These are phyloP conservation scores for Sminthopsis crassicaudata DNA, from an alignment of 2,113 vertebrate genomes.

Conservation along the genomic window DNA sequence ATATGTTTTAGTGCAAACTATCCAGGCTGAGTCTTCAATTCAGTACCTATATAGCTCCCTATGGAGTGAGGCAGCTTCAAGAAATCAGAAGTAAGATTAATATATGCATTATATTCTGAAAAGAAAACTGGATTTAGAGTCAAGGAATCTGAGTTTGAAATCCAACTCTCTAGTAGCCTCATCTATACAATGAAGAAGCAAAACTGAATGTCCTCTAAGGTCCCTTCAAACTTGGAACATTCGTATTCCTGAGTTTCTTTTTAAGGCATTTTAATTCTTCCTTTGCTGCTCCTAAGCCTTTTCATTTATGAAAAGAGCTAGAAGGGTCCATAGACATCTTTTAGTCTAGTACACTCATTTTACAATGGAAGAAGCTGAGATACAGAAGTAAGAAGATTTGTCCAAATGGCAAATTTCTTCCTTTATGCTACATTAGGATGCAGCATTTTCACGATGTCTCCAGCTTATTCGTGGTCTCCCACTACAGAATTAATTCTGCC, in stretches of 20 bases:
- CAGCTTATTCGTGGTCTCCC: background rate
- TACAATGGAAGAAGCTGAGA: background rate
- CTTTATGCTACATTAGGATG: background rate
- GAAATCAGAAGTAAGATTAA: background rate
- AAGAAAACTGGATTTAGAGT: background rate
- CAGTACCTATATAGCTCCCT: background rate
- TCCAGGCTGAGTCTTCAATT: background rate
- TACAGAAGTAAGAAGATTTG: background rate
- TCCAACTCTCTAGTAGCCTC: background rate
- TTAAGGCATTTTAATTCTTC: background rate
- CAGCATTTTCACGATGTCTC: background rate
- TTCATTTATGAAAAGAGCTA: background rate
- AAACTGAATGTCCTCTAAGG: background rate
- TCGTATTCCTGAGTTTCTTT: background rate
- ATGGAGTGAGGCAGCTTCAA: background rate
- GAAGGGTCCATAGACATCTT: background rate
- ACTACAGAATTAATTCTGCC: background rate
- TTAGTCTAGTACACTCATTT: background rate
- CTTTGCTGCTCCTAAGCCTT: background rate
- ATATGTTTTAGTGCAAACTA: background rate
- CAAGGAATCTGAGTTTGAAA: background rate
- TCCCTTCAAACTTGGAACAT: background rate
- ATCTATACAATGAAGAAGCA: background rate
- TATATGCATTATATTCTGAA: background rate
- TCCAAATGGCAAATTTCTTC: background rate